Base-by-base conservation (phyloP, 2,113 vertebrate genomes). In the Abramis brama region DNA sequence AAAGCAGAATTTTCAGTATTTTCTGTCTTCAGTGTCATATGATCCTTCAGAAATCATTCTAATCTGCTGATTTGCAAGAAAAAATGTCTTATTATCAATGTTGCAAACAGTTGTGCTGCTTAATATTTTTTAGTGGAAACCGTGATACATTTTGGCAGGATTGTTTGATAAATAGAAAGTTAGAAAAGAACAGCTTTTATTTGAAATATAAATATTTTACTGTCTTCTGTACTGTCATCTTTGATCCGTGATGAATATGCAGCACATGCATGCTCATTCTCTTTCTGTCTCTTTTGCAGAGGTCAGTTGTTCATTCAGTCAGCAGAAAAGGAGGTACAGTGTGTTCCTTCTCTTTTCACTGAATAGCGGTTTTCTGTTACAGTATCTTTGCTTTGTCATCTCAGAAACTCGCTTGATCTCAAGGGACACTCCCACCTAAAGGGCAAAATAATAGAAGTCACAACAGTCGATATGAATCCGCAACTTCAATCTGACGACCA, bases 351-450 rank as follows among this genome's bases (percentile, higher is more conserved):
- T 45, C 80, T 55, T 82, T 82, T 45, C 21, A 23, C 80, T 52
- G 62, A 68, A 82, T 55, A n/a, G 64, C 45, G 9, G 62, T 52
- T 68, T 82, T 82, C 15, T 13, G 45, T 82, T 70, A 68, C 79
- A 47, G 43, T 59, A 43, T 74, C 68, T 83, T 8, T 83, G 82
- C 82, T 83, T 73, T 73, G 82, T 83, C 47, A 57, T 83, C 66
- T 73, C 82, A 21, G 68, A 83, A 83, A 83, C 55, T 50, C 5
- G 8, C 50, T 43, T 74, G 66, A 59, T 74, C 68, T 57, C 52
- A 57, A 25, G 52, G 52, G 82, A 57, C 33, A 9, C 30, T 27
- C 27, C 21, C 50, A 57, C 66, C 82, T 74, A 73, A 82, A 70
- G 80, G 80, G 47, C 80, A 82, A 47, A 52, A 82, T 70, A 82